Base-by-base conservation (phyloP, 2,797 vertebrate genomes). In the Nyctibius grandis region DNA sequence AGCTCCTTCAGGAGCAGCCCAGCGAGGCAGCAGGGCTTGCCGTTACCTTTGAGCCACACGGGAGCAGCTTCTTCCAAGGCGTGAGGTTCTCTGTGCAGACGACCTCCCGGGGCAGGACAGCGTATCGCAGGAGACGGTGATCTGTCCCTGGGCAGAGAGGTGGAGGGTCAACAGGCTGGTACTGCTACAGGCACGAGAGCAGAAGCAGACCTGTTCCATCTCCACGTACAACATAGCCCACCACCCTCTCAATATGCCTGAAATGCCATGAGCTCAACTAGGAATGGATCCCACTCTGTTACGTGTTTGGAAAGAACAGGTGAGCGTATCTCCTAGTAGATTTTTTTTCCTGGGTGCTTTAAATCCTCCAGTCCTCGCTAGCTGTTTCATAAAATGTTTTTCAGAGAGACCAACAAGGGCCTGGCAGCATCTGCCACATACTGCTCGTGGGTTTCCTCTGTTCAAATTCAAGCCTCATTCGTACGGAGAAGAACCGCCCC, bases 11-110 rank as follows among this genome's bases (percentile, higher is more conserved):
- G n/a, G 25, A 56, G 9, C 1, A 4, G 19, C 57, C 33, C 29
- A 44, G 0, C 0, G 1, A 47, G 13, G 64, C 70, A 54, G 44
- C 26, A 83, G 34, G 50, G 53, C 28, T 78, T 19, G 29, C 53
- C 7, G 20, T 77, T 89, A 99, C 99, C 99, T 99, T 99, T 40
- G 99, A 99, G 53, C 99, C 99, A 96, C 99, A 99, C 2, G 99
- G 99, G 74, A 99, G 97, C 82, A 99, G 98, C 88, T 99, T 99
- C 97, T 99, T 99, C 99, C 99, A 99, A 0, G 99, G 99, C 0
- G 99, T 99, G 97, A 99, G 98, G 97, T 99, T 99, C 97, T 99
- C 99, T 1, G 99, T 99, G 98, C 99, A 99, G 70, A 99, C 99
- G 0, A 99, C 99, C 97, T 99, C 99, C 70, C 99, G 98, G 1